phyloP scores from a whole-genome alignment of 2,113 vertebrate species.

The Arvicanthis niloticus region DNA sequence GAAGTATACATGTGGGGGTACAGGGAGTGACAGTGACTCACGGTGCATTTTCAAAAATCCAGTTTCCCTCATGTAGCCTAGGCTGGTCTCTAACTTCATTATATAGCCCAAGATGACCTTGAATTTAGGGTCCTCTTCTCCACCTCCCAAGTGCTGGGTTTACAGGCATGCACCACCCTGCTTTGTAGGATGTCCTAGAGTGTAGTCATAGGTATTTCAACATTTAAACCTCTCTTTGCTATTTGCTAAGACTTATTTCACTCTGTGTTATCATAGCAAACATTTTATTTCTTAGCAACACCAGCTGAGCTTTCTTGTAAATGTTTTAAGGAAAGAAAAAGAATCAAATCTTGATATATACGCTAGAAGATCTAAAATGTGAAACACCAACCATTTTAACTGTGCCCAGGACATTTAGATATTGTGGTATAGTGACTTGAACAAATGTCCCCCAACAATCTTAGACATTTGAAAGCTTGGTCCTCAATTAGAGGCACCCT shows the following conservation, averaged over 20 bases:
- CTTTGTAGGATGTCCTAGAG: neutral
- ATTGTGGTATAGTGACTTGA: neutral
- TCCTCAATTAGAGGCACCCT: neutral
- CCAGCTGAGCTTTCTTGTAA: neutral
- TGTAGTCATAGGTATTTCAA: neutral
- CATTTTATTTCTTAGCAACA: neutral
- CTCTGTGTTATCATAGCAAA: neutral
- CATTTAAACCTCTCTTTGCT: neutral
- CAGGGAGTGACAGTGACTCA: neutral
- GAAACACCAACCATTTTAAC: neutral
- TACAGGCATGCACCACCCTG: neutral
- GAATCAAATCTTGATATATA: neutral
- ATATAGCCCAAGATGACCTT: neutral
- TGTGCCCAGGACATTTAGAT: neutral
- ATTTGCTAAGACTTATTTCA: neutral
- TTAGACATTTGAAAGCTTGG: neutral
- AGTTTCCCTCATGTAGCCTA: neutral
- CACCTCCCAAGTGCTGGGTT: neutral
- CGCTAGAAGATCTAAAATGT: neutral
- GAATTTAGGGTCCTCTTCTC: neutral
- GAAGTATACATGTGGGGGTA: neutral
- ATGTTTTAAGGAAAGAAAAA: neutral
- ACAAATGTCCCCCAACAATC: neutral
- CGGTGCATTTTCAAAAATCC: neutral
- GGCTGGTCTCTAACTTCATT: neutral